Base-by-base conservation (phyloP, 2,888 invertebrate genomes). In the Horisme vitalbata region DNA sequence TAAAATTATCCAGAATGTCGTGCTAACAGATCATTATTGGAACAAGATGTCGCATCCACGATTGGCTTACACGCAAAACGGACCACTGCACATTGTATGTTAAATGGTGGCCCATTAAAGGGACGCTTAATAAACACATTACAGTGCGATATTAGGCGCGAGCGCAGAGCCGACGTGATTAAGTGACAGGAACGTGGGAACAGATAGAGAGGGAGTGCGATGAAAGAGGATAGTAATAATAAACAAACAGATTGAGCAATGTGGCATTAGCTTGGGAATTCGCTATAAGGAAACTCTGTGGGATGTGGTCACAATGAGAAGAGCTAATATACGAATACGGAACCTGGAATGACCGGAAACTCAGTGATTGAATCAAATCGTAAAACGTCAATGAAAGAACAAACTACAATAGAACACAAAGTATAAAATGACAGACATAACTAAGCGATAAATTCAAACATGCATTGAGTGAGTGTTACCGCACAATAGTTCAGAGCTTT, bases 81-180 rank as follows among this genome's bases (percentile, higher is more conserved):
- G 68, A 77, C 75, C 75, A 77, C 71, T 77, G 75, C 75, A 83
- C 76, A 83, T 81, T 82, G 82, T 84, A 75, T 81, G 77, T 75
- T 84, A 83, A 87, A 87, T 84, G 81, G 76, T 75, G 55, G 57
- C 64, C 79, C 83, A 85, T 86, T 85, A 86, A 82, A 81, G 69
- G 69, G 81, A 69, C 79, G 83, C 81, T 84, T 86, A 86, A 85
- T 87, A 86, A 85, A 86, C 83, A 84, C 84, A 87, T 86, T 84
- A 85, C 76, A 78, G 74, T 73, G 76, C 79, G 74, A 84, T 84
- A 84, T 86, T 84, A 86, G 82, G 78, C 80, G 80, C 79, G 69
- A 75, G 75, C 80, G 77, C 79, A 78, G 66, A 75, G 71, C 68
- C 71, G 76, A 74, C 79, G 69, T 80, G 82, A 83, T 82, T 79